These are phyloP conservation scores for Furnarius figulus DNA, from an alignment of 2,113 vertebrate genomes.

Conservation along the genomic window DNA sequence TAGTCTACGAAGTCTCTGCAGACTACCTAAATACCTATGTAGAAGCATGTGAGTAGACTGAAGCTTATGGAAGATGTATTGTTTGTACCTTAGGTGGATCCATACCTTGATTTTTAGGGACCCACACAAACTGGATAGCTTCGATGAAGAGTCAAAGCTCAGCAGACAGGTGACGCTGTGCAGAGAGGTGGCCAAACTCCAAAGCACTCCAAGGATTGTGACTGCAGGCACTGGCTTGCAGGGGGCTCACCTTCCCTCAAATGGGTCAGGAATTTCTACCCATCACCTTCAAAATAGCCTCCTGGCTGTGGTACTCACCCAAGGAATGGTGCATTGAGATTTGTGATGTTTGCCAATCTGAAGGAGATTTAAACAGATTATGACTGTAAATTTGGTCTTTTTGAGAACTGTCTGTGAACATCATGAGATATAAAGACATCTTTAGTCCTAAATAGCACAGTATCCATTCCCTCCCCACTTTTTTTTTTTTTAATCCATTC, in stretches of 20 bases:
- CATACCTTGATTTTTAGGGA: not conserved
- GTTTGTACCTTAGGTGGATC: not conserved
- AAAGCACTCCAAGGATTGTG: not conserved
- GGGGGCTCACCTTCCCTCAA: not conserved
- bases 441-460: not conserved
- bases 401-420: not conserved
- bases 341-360: not conserved
- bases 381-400: not conserved
- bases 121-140: not conserved
- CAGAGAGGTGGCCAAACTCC: not conserved
- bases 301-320: not conserved
- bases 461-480: accelerated
- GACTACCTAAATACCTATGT: not conserved
- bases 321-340: not conserved
- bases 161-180: not conserved
- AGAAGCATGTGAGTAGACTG: not conserved
- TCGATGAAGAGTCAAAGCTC: not conserved
- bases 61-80: not conserved
- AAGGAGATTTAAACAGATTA: not conserved
- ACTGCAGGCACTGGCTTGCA: not conserved
- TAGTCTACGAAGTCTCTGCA: not conserved
- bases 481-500: not conserved
- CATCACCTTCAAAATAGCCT: not conserved
- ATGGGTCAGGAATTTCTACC: not conserved
- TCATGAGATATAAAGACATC: not conserved